Percentiles rank a stretch among this genome's conserved stretches.
These are phyloP conservation scores for Hipparchia sbordonii DNA, from an alignment of 2,888 invertebrate genomes.

Conservation along the genomic window DNA sequence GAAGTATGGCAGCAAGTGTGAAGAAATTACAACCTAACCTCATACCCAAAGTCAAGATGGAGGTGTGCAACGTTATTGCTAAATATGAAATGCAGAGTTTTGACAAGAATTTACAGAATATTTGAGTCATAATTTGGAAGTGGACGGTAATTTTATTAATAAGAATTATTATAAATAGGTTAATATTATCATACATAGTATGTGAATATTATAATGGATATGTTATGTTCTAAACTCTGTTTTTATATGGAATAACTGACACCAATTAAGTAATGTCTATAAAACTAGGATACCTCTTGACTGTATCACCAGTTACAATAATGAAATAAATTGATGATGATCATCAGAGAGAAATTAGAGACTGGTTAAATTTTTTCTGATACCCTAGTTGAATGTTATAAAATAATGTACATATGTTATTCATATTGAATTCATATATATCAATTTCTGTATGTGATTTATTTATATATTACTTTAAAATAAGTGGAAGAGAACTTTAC, in stretches of 20 bases:
- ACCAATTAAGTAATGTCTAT: not conserved
- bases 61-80: slow-evolving; percentile 78
- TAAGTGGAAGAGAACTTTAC: too few species aligned
- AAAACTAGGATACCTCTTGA: not conserved
- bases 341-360: too few species aligned
- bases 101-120: slow-evolving; percentile 55
- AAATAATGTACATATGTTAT: too few species aligned
- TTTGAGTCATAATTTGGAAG: slow-evolving; percentile 16
- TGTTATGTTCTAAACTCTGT: not conserved
- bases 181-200: slow-evolving; percentile 29
- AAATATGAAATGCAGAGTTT: slow-evolving; percentile 80
- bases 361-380: too few species aligned
- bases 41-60: slow-evolving; percentile 79
- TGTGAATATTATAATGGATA: slow-evolving; percentile 15
- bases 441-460: too few species aligned
- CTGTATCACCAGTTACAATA: not conserved
- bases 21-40: slow-evolving; percentile 76
- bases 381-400: too few species aligned
- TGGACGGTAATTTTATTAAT: not conserved
- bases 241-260: slow-evolving; percentile 2
- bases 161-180: not conserved
- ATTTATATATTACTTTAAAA: too few species aligned
- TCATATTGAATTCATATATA: too few species aligned
- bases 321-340: not conserved
- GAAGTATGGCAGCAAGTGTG: slow-evolving; percentile 78